Evolutionary conservation across 2,113 vertebrate genomes (phyloP).

Genomic region (Rhadina sibilatrix): DNA sequence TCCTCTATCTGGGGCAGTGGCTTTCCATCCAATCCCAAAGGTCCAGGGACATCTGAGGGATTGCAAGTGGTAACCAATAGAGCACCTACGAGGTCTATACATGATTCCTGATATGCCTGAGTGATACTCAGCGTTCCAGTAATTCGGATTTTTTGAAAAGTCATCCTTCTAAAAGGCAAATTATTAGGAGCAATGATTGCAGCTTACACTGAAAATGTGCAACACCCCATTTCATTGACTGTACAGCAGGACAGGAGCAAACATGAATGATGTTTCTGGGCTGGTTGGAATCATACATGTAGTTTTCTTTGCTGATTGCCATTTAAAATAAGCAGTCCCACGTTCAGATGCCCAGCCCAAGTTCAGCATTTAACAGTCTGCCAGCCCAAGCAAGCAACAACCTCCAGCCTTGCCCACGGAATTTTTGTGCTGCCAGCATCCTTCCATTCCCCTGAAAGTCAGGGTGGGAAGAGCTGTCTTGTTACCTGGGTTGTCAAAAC

Average conservation of each 20-base stretch:
- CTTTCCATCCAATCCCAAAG: neutral
- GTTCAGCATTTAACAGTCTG: neutral
- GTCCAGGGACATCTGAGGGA: neutral
- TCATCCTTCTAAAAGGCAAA: neutral
- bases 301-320: neutral
- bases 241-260: neutral
- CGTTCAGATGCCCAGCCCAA: neutral
- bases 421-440: neutral
- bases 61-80: neutral
- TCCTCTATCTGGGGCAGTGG: neutral
- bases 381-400: neutral
- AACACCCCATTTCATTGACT: neutral
- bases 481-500: neutral
- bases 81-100: neutral
- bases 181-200: neutral
- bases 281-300: neutral
- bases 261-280: neutral
- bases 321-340: neutral
- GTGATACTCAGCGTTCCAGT: neutral
- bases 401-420: neutral
- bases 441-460: neutral
- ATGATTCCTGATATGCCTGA: neutral
- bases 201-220: neutral
- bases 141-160: neutral
- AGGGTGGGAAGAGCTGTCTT: neutral